A percentile compares a stretch with the other conserved stretches of the same genome.
These are phyloP conservation scores for Cyanistes caeruleus DNA, from an alignment of 2,113 vertebrate species.

Conservation along the genomic window DNA sequence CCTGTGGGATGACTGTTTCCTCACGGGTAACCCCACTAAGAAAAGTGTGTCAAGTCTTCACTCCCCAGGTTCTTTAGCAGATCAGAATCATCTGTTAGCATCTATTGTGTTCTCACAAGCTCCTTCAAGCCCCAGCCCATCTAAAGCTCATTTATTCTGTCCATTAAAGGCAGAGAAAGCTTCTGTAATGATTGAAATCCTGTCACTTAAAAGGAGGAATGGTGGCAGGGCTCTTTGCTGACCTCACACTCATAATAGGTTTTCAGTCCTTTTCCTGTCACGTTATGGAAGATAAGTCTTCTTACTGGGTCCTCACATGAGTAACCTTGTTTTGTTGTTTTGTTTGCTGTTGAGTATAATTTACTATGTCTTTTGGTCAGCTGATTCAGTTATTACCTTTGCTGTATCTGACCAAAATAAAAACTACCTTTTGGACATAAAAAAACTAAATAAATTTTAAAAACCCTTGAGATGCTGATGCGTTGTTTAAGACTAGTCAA, in stretches of 20 bases:
- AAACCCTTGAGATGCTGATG: accelerated
- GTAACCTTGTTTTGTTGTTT: background rate
- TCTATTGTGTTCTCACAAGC: background rate
- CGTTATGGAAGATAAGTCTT: background rate
- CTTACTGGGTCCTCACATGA: background rate
- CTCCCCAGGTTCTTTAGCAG: accelerated
- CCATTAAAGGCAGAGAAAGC: background rate
- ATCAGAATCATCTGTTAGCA: accelerated
- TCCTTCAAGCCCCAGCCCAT: background rate
- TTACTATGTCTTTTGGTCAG: background rate
- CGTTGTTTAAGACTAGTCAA: background rate
- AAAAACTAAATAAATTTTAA: background rate
- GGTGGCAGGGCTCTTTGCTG: background rate
- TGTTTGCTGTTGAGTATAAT: background rate
- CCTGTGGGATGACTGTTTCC: background rate
- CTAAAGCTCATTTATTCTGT: background rate
- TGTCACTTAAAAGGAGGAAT: background rate
- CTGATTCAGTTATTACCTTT: background rate
- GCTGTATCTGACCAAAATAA: background rate
- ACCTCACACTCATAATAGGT: background rate
- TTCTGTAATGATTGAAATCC: background rate
- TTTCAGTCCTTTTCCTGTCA: background rate
- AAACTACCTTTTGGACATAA: background rate
- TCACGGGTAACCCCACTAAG: background rate
- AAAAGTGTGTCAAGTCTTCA: background rate